Evolutionary conservation across 1,140 invertebrate species (phyloP).

Genomic region (Mylabris phalerata): DNA sequence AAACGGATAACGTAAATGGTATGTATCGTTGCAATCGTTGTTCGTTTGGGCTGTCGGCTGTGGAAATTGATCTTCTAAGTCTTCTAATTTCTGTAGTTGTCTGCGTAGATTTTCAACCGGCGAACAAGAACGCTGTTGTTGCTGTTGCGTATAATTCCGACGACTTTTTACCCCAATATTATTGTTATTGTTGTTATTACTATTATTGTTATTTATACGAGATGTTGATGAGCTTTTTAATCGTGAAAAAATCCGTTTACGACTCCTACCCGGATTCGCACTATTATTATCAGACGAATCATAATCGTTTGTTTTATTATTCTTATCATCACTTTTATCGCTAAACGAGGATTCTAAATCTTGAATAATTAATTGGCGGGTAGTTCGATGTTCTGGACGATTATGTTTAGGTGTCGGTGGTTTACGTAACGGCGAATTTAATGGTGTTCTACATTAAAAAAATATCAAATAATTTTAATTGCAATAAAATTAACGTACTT

Average conservation of each 20-base stretch:
- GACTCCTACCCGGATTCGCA: constrained; percentile 38
- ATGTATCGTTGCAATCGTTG: constrained; percentile 49
- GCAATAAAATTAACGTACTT: constrained; percentile 23
- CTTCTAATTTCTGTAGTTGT: constrained; percentile 70
- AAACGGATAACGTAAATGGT: constrained; percentile 56
- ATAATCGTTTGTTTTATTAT: constrained; percentile 29
- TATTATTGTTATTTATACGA: constrained; percentile 43
- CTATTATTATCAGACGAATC: constrained; percentile 35
- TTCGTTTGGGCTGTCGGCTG: constrained; percentile 45
- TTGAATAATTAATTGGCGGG: constrained; percentile 33
- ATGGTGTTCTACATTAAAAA: constrained; percentile 22
- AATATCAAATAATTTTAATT: constrained; percentile 1
- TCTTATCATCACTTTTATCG: constrained; percentile 36
- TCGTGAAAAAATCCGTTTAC: constrained; percentile 55
- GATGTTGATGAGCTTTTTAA: constrained; percentile 58
- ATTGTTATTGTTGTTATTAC: constrained; percentile 19
- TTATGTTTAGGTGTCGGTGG: constrained; percentile 29
- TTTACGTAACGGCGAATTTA: constrained; percentile 33
- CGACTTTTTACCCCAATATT: neutral
- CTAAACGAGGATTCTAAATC: constrained; percentile 37
- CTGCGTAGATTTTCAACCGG: constrained; percentile 68
- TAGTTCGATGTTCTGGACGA: constrained; percentile 26
- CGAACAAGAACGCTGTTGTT: constrained; percentile 51
- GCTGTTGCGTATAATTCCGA: constrained; percentile 10
- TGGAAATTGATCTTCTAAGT: constrained; percentile 70